Percentiles rank a stretch among this genome's conserved stretches.
Evolutionary conservation across 2,888 invertebrate species (phyloP).

Genomic region (Anorthoa munda): DNA sequence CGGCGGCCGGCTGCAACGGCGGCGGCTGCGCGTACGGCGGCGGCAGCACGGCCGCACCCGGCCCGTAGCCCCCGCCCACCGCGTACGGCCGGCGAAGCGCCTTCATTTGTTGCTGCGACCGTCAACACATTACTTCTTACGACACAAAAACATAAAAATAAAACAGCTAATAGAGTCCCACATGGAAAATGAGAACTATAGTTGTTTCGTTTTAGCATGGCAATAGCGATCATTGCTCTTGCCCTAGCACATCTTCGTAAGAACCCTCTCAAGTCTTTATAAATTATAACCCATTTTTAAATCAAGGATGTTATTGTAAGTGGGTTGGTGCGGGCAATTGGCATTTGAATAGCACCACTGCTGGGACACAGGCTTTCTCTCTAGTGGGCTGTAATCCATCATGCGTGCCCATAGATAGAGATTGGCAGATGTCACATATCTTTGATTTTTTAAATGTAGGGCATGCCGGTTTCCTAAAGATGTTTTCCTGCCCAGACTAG

Average conservation of each 20-base stretch:
- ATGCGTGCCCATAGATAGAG: no score
- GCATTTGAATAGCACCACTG: no score
- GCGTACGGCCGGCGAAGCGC: conserved; percentile 83
- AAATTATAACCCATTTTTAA: no score
- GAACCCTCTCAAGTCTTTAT: no score
- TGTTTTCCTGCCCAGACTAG: no score
- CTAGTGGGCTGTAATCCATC: no score
- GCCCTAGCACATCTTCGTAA: neutral
- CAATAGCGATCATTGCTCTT: neutral
- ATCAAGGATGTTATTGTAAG: no score
- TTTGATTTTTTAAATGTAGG: no score
- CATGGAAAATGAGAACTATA: neutral
- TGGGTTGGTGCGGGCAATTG: no score
- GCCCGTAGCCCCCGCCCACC: conserved; percentile 81
- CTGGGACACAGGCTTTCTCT: no score
- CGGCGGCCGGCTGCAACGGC: conserved; percentile 76
- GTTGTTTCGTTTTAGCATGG: neutral
- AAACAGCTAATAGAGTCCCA: neutral
- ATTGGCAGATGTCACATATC: no score
- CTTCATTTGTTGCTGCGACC: conserved; percentile 81
- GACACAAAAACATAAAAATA: conserved; percentile 1
- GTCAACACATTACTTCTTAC: conserved; percentile 39
- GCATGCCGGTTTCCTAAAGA: no score
- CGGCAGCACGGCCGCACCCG: conserved; percentile 76
- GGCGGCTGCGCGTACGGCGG: conserved; percentile 79